phyloP scores from a whole-genome alignment of 2,113 vertebrate species.

The Taxidea taxus region DNA sequence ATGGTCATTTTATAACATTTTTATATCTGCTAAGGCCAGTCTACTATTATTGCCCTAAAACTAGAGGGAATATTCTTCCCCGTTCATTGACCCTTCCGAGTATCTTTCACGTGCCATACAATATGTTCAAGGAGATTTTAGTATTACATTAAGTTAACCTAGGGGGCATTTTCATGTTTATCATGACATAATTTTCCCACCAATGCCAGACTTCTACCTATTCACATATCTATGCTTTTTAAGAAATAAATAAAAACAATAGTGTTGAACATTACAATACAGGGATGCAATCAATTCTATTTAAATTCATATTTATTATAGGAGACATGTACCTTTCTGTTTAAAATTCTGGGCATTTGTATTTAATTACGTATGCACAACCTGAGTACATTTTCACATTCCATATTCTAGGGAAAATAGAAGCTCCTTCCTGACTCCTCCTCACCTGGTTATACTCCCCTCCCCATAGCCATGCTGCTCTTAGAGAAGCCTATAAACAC shows the following conservation, averaged over 20 bases:
- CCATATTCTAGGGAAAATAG: not conserved
- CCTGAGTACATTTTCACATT: not conserved
- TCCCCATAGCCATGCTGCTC: not conserved
- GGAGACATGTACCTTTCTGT: not conserved
- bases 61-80: not conserved
- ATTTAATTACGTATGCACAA: not conserved
- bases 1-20: constrained; percentile 1
- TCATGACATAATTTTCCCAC: not conserved
- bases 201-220: not conserved
- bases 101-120: not conserved
- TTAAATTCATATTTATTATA: not conserved
- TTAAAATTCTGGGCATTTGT: not conserved
- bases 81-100: not conserved
- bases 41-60: not conserved
- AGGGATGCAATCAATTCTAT: not conserved
- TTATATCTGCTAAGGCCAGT: not conserved
- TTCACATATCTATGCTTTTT: not conserved
- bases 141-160: not conserved
- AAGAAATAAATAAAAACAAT: not conserved
- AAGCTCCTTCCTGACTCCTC: not conserved
- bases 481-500: not conserved
- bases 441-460: not conserved
- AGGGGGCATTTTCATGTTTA: not conserved
- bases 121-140: not conserved
- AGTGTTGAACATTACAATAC: not conserved